These are phyloP conservation scores for Ennomos quercinarius DNA, from an alignment of 2,888 invertebrate genomes.

Conservation along the genomic window DNA sequence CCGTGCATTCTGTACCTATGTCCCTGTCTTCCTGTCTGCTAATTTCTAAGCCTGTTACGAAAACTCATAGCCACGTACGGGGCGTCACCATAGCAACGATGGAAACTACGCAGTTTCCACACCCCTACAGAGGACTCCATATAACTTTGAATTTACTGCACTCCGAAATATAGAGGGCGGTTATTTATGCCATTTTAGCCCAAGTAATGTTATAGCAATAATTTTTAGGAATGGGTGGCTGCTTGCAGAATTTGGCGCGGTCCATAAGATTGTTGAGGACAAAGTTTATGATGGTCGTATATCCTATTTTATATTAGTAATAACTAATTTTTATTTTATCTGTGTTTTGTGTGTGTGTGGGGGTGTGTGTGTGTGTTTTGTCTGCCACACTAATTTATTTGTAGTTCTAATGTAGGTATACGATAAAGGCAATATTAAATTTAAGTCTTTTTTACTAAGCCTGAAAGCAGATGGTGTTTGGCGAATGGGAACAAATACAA, in stretches of 20 bases:
- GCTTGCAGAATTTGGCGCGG: slow-evolving; percentile 5
- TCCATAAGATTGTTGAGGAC: slow-evolving; percentile 4
- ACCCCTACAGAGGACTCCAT: slow-evolving; percentile 44
- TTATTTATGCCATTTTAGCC: slow-evolving; percentile 43
- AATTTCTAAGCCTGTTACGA: slow-evolving; percentile 65
- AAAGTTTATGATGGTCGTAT: slow-evolving; percentile 7
- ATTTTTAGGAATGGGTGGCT: slow-evolving; percentile 11
- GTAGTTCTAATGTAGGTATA: no score
- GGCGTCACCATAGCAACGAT: slow-evolving; percentile 78
- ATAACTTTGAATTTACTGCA: slow-evolving; percentile 48
- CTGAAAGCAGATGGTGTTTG: neutral
- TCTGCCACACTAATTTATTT: no score
- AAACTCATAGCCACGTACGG: slow-evolving; percentile 68
- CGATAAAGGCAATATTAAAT: neutral
- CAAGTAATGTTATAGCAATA: slow-evolving; percentile 24
- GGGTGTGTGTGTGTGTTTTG: no score
- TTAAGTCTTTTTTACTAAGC: neutral
- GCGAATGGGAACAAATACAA: slow-evolving; percentile 16
- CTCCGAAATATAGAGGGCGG: slow-evolving; percentile 44
- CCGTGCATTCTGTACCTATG: slow-evolving; percentile 39
- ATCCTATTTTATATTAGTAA: neutral
- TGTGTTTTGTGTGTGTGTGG: no score
- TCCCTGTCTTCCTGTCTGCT: slow-evolving; percentile 53
- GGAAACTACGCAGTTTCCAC: slow-evolving; percentile 77
- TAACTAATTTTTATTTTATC: no score